Evolutionary conservation across 2,797 vertebrate genomes (phyloP).

Genomic region (Prionace glauca): DNA sequence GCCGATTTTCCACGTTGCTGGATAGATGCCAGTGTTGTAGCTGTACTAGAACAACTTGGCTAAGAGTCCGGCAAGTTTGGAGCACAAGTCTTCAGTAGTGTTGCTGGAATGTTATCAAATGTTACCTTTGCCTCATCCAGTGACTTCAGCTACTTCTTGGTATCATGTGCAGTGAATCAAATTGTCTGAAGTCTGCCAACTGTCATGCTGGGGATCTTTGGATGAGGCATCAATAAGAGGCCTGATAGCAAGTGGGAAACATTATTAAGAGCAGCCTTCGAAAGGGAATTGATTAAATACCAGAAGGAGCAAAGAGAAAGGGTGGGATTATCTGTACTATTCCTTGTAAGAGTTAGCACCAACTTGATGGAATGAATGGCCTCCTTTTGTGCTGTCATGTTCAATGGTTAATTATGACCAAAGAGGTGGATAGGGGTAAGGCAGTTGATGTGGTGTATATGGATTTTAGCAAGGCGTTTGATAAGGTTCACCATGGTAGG

Average conservation of each 20-base stretch:
- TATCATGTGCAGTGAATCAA: background rate
- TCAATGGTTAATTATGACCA: background rate
- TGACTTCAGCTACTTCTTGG: background rate
- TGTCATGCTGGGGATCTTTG: background rate
- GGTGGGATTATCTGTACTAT: background rate
- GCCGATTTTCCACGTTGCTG: background rate
- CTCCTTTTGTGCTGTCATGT: background rate
- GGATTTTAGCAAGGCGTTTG: too few relatives aligned
- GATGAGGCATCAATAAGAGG: background rate
- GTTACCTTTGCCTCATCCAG: background rate
- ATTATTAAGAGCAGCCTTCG: background rate
- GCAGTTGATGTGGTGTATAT: too few relatives aligned
- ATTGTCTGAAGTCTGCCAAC: background rate
- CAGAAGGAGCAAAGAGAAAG: background rate
- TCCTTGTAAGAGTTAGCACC: background rate
- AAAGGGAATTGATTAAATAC: too few relatives aligned
- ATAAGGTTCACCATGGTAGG: too few relatives aligned
- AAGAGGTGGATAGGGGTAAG: too few relatives aligned
- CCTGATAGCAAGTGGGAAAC: background rate
- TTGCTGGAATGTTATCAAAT: background rate
- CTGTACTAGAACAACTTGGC: background rate
- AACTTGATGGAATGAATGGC: too few relatives aligned
- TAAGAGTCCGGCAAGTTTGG: background rate
- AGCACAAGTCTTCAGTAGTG: background rate
- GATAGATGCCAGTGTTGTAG: background rate